Evolutionary conservation across 2,888 invertebrate species (phyloP), one percentile per base, ranked within the genome.

Genomic region (Sminthurinus aureus): DNA sequence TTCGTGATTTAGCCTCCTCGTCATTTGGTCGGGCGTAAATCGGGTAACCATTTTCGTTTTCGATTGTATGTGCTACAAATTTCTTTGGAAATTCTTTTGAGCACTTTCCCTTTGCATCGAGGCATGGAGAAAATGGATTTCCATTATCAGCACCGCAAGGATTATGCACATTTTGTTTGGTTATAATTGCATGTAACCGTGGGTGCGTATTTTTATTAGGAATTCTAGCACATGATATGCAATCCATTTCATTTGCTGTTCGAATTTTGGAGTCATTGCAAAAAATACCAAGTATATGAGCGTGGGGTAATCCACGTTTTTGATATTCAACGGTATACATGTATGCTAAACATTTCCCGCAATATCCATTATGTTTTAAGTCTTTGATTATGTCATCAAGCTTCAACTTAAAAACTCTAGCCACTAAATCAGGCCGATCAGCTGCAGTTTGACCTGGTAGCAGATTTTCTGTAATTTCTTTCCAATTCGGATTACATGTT

Each of bases 1-100:
- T 9, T 9, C 9, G 2, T 15, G 58, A 2, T 2, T 58, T 2
- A 58, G 9, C 2, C 9, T 18, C 26, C 24, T 87, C 88, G 66
- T 88, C 84, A 64, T 89, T 83, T 51, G 87, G 85, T 82, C 90
- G 79, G 80, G 86, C 77, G 85, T 89, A 90, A 58, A 85, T 11
- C 51, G 90, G 89, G 85, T 90, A 90, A 12, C 90, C 89, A 84
- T 90, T 86, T 9, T 81, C 82, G 73, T 89, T 88, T 13, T 86
- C 81, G 64, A 58, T 71, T 8, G 90, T 90, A 52, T 83, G 85
- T 13, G 86, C 83, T 11, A 52, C 20, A 83, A 89, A 89, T 9
- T 83, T 64, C 85, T 89, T 89, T 15, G 89, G 89, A 84, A 85
- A 88, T 0, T 80, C 20, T 85, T 89, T 89, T 0, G 73, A 83